Base-by-base conservation (phyloP, 2,113 vertebrate species). In the Carassius auratus region DNA sequence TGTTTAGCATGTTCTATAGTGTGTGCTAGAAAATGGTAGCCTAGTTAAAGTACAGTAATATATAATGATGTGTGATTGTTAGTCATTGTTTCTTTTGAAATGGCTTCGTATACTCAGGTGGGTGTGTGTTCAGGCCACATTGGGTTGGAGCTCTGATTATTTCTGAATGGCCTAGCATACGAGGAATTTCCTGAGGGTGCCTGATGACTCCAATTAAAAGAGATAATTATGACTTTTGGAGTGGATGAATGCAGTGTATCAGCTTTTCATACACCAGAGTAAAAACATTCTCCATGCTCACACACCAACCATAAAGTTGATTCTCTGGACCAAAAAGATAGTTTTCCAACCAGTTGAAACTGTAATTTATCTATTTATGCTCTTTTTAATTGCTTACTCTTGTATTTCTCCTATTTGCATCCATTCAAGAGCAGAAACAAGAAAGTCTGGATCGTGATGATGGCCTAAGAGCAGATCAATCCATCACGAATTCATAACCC, bases 211-310 rank as follows among this genome's bases (percentile, higher is more conserved):
- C 38, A 83, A 85, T 77, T 81, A 86, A 86, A 71, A 61, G 59
- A 50, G 36, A 74, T 88, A 86, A 86, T 86, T 86, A 86, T 33
- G 52, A 52, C 62, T 73, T 76, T 52, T 73, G 57, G 85, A 85
- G 77, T 55, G 71, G 82, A 75, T 62, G 81, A 62, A 57, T 73
- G 30, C 3, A 1, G 3, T 68, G 33, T 36, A 17, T 68, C 64
- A 17, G 30, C 30, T 33, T 68, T 2, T 33, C 26, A 33, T 68
- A 15, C 23, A 26, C 23, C 62, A 14, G 62, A 5, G 26, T 66
- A 15, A 36, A 68, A 68, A 33, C 30, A 45, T 74, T 45, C 17
- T 21, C 81, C 36, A 59, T 45, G 55, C 69, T 75, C 82, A 62
- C 55, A 61, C 50, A 42, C 48, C 7, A n/a, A 30, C 36, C n/a